Evolutionary conservation across 92 coral and sea anemone genomes (phyloP), one percentile per base, ranked within the genome.

Genomic region (Bergia sp.): DNA sequence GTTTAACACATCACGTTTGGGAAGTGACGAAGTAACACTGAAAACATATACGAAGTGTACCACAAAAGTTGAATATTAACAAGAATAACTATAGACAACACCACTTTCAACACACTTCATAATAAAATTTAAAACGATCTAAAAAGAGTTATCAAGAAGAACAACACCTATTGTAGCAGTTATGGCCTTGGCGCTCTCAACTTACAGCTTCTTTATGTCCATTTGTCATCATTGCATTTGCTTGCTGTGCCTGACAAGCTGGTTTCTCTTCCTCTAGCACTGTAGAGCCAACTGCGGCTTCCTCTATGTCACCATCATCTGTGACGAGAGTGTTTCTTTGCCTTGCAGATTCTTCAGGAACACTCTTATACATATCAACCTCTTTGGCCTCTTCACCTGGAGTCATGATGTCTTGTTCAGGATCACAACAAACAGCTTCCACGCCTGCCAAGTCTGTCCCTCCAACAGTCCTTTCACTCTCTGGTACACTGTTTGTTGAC

Each of bases 251-350:
- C 15, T 7, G 18, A 37, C 1, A n/a, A 29, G 65, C 66, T 15
- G 79, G 79, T 71, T 71, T 84, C 78, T 84, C 87, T 67, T 84
- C 87, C 0, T 69, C 66, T 29, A 67, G 78, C 64, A 45, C 79
- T 45, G 43, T n/a, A 29, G n/a, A 72, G 38, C 39, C 69, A 45
- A 16, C 64, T 36, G 21, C 79, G 36, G 9, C 37, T 37, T 83
- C 78, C 44, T 43, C 66, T 67, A 23, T 65, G 43, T 7, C 77
- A 45, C 77, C 43, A 16, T 29, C 76, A 82, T 76, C 78, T 5
- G 23, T 7, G 79, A 16, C 7, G n/a, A 55, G 23, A 16, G 87
- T 45, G 37, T 23, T 79, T 8, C n/a, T 44, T 84, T 65, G 40
- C 38, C 58, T 47, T 23, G 82, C 39, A 20, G 11, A 40, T 9